These are phyloP conservation scores for Hafferia zeledoni DNA, from an alignment of 2,797 vertebrate genomes.

Conservation along the genomic window DNA sequence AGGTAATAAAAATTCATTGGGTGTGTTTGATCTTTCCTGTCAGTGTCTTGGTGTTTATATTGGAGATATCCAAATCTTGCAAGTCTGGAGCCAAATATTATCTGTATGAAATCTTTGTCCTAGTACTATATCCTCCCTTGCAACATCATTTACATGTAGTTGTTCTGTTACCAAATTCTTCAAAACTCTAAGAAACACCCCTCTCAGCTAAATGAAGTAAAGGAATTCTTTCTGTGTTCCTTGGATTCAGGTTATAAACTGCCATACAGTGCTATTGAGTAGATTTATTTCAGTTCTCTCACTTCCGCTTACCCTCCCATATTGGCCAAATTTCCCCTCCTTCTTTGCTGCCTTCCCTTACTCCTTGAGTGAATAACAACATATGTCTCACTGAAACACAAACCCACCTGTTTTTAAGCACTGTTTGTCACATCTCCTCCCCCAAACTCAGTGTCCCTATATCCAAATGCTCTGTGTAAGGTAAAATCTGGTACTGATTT, in stretches of 20 bases:
- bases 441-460: neutral
- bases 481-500: neutral
- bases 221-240: conserved; percentile 38
- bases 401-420: neutral
- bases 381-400: neutral
- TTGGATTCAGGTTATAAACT: conserved; percentile 58
- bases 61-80: conserved; percentile 48
- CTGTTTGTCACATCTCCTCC: neutral
- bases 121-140: conserved; percentile 69
- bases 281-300: conserved; percentile 1
- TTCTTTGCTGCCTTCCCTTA: neutral
- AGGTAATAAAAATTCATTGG: conserved; percentile 61
- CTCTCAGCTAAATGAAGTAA: conserved; percentile 55
- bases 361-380: neutral
- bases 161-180: conserved; percentile 72
- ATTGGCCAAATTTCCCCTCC: neutral
- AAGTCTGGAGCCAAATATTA: conserved; percentile 53
- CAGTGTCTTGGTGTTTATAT: neutral
- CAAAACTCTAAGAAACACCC: conserved; percentile 59
- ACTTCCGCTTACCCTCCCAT: neutral
- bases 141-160: conserved; percentile 55
- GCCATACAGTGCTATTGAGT: neutral
- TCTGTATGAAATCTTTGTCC: conserved; percentile 74
- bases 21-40: conserved; percentile 63
- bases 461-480: neutral